Evolutionary conservation across 2,797 vertebrate species (phyloP).

Genomic region (Chelmon rostratus): DNA sequence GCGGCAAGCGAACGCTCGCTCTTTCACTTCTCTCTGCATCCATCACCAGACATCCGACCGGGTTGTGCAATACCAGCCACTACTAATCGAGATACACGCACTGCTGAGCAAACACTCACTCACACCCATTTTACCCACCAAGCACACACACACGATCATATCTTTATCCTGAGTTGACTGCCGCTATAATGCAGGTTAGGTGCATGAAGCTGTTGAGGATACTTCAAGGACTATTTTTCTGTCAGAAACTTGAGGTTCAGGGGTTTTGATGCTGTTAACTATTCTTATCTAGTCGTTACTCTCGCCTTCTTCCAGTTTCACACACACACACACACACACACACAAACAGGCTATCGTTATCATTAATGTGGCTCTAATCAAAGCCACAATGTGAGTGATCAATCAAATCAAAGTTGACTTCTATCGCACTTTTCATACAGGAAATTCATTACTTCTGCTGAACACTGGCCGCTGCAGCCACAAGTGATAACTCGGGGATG

Average conservation of each 20-base stretch:
- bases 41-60: slow-evolving; percentile 43
- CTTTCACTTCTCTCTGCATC: slow-evolving; percentile 74
- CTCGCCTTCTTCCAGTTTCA: neutral
- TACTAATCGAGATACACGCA: neutral
- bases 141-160: slow-evolving; percentile 25
- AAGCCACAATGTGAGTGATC: neutral
- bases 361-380: neutral
- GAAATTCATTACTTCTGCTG: neutral
- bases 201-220: neutral
- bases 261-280: neutral
- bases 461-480: too few relatives aligned
- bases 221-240: neutral
- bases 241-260: neutral
- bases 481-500: neutral
- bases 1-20: neutral
- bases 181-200: neutral
- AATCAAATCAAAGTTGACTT: neutral
- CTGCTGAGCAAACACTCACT: slow-evolving; percentile 24
- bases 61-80: slow-evolving; percentile 58
- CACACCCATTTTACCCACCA: slow-evolving; percentile 33
- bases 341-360: neutral
- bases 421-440: neutral
- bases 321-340: neutral
- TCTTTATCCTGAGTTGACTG: neutral
- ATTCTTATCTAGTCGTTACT: neutral